phyloP scores from a whole-genome alignment of 1,140 invertebrate genomes.

The Papilio polyxenes region DNA sequence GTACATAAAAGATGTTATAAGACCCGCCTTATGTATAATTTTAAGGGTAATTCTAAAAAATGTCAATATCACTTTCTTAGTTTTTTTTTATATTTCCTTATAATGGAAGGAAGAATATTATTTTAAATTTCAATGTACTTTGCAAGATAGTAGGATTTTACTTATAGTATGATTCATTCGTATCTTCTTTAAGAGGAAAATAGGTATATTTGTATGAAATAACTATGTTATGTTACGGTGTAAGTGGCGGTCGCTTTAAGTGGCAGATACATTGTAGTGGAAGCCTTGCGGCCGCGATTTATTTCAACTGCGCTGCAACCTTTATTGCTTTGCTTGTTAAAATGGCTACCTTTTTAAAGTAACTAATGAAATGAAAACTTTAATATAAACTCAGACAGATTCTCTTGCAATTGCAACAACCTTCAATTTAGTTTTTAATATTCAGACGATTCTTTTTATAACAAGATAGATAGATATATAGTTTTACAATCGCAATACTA shows the following conservation, averaged over 20 bases:
- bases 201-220: not conserved
- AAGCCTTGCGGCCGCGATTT: slow-evolving; percentile 58
- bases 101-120: too few species aligned
- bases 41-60: too few species aligned
- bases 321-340: slow-evolving; percentile 66
- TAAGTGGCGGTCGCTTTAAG: slow-evolving; percentile 53
- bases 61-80: too few species aligned
- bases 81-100: too few species aligned
- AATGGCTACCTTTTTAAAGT: slow-evolving; percentile 53
- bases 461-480: too few species aligned
- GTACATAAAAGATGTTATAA: too few species aligned
- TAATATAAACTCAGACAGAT: slow-evolving; percentile 47
- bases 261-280: slow-evolving; percentile 56
- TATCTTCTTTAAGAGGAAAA: too few species aligned
- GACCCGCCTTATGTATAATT: too few species aligned
- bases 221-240: slow-evolving; percentile 43
- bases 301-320: slow-evolving; percentile 56
- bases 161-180: too few species aligned
- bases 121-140: too few species aligned
- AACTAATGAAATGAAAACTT: slow-evolving; percentile 63
- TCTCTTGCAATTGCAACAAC: not conserved
- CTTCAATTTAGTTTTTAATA: not conserved
- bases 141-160: too few species aligned
- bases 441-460: not conserved
- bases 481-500: not conserved